Evolutionary conservation across 2,797 vertebrate species (phyloP), one percentile per base, ranked within the genome.

Genomic region (Chromobotia macracanthus): DNA sequence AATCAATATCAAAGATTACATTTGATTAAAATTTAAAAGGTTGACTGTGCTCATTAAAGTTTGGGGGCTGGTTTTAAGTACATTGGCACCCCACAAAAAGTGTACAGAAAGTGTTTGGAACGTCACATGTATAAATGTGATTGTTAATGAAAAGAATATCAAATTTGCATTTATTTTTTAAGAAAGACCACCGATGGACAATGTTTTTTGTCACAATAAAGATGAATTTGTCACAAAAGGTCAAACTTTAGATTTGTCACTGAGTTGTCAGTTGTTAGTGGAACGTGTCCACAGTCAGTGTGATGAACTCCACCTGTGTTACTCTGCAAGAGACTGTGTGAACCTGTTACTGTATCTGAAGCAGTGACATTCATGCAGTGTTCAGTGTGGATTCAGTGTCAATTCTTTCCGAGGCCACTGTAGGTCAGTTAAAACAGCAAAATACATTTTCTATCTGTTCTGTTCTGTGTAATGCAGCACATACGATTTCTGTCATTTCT

Each of bases 1-100:
- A 79, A 81, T 61, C 50, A 71, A 60, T 15, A 83, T 79, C 74
- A 82, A 82, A 82, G 35, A 79, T 11, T 0, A 70, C 15, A n/a
- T 67, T 72, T 80, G 65, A 19, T 35, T 65, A 50, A 12, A 1
- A 64, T 64, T 3, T 50, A 16, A 25, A 75, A 25, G 16, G 25
- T 38, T 60, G 19, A 38, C 63, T 66, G 28, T 64, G 64, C 19
- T 80, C 64, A 55, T 74, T 82, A 1, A 60, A 15, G 38, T 2
- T 7, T 3, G 8, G 10, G 19, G 19, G 10, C 53, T 31, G 5
- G 23, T 25, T 61, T 2, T 18, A 23, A 16, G 58, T 16, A 63
- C 18, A 6, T 61, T 28, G 19, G 19, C n/a, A 38, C 35, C 35
- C 5, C 5, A 38, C 35, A 38, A 0, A 38, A 38, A 38, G 35